Evolutionary conservation across 2,888 invertebrate genomes (phyloP), one percentile per base, ranked within the genome.

Genomic region (Cotesia congregata): DNA sequence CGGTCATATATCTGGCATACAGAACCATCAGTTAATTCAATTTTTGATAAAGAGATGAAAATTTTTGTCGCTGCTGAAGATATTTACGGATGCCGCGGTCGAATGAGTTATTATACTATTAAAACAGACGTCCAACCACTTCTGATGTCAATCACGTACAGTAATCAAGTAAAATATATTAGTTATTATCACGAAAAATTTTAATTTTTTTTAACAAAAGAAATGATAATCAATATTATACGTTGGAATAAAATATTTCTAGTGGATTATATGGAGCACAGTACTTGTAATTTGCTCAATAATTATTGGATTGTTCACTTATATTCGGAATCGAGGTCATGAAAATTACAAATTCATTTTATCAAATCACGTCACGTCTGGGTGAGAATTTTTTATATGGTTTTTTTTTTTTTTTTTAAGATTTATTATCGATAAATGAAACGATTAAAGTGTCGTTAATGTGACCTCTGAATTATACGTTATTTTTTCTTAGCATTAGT

Each of bases 61-160:
- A 80, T 88, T 67, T 83, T 84, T 38, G 84, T 88, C 2, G 75
- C 74, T 17, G 84, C 84, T 9, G 68, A 83, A 41, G 84, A 88
- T 77, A 15, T 70, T 6, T 72, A 79, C 30, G 84, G 83, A 15
- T 88, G 88, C 69, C 72, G 76, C 1, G 86, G 86, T 15, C 78
- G 67, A 62, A 82, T 83, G 69, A 85, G 85, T 62, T 78, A 74
- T 65, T 79, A 81, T 64, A 70, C 78, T 39, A 65, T 82, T 61
- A 62, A 77, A 60, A 60, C 30, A 4, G 12, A 50, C 6, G 30
- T 3, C 30, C 30, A 30, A 30, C 30, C 12, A 12, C 9, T 9
- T 50, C 50, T 6, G 9, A 50, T 12, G 3, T 50, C 50, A 50
- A 50, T 50, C 1, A 61, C 12, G 9, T 68, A 6, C 12, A 30